Conservation (phyloP, 2,888 invertebrate species). For the Trileptium ribeirensis region DNA sequence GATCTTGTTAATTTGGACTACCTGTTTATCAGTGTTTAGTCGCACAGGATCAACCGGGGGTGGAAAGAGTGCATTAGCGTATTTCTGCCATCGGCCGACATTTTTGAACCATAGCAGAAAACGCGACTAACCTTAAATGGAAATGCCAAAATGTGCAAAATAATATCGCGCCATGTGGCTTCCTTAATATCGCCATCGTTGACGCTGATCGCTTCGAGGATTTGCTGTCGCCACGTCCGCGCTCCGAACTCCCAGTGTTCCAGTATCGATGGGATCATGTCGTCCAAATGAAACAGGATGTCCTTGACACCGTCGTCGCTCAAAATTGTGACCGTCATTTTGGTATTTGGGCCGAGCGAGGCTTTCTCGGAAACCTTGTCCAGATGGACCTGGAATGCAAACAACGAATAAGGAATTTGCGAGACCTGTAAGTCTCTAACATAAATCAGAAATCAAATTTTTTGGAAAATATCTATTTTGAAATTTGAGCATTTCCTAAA, state of each 20-base stretch:
- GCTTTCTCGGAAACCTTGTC: constrained; percentile 51
- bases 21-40: too few relatives aligned
- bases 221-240: constrained; percentile 44
- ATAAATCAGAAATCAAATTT: too few relatives aligned
- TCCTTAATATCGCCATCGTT: constrained; percentile 60
- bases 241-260: constrained; percentile 38
- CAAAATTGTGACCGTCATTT: constrained; percentile 57
- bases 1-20: too few relatives aligned
- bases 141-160: constrained; percentile 60
- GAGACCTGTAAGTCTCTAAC: too few relatives aligned
- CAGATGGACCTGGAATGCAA: not conserved
- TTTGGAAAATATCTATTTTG: too few relatives aligned
- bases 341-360: constrained; percentile 50
- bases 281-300: constrained; percentile 38
- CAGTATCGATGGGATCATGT: constrained; percentile 36
- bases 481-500: too few relatives aligned
- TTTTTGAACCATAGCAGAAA: too few relatives aligned
- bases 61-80: too few relatives aligned
- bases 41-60: too few relatives aligned
- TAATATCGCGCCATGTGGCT: constrained; percentile 57
- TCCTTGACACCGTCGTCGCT: constrained; percentile 56
- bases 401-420: too few relatives aligned
- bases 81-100: too few relatives aligned
- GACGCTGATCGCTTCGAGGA: constrained; percentile 59
- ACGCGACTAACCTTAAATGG: constrained; percentile 56